Evolutionary conservation across 2,888 invertebrate species (phyloP).

Genomic region (Scrobipalpa atriplicella): DNA sequence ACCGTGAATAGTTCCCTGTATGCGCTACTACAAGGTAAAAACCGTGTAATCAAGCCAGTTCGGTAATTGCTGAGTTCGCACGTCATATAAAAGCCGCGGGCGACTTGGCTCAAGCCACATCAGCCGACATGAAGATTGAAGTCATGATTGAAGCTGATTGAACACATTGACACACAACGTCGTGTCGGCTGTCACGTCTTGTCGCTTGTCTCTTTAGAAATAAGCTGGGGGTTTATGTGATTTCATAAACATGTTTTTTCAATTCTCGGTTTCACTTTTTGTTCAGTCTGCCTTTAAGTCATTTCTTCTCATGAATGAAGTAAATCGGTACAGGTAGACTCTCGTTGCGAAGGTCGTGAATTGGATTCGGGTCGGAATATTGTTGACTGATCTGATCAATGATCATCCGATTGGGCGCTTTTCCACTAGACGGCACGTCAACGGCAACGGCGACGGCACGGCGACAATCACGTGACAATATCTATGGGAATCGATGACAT

Average conservation of each 20-base stretch:
- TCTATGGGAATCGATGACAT: no score
- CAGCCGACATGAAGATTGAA: not conserved
- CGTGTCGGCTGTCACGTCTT: conserved; percentile 4
- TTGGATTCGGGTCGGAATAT: no score
- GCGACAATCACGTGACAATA: no score
- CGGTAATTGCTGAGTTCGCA: conserved; percentile 67
- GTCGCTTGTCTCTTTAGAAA: not conserved
- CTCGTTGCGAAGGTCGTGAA: no score
- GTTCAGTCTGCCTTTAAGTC: not conserved
- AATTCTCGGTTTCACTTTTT: conserved; percentile 9
- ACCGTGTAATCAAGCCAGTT: conserved; percentile 44
- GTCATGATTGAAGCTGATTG: not conserved
- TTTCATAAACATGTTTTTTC: not conserved
- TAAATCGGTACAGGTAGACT: no score
- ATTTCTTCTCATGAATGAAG: no score
- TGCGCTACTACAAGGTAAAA: not conserved
- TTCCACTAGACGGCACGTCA: no score
- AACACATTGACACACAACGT: not conserved
- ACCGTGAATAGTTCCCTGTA: not conserved
- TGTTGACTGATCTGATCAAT: no score
- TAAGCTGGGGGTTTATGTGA: no score
- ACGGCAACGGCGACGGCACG: no score
- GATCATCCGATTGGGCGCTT: no score
- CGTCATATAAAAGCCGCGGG: conserved; percentile 56
- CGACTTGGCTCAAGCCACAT: conserved; percentile 28